Evolutionary conservation across 2,888 invertebrate species (phyloP).

Genomic region (Zhuqinia jingwanae): DNA sequence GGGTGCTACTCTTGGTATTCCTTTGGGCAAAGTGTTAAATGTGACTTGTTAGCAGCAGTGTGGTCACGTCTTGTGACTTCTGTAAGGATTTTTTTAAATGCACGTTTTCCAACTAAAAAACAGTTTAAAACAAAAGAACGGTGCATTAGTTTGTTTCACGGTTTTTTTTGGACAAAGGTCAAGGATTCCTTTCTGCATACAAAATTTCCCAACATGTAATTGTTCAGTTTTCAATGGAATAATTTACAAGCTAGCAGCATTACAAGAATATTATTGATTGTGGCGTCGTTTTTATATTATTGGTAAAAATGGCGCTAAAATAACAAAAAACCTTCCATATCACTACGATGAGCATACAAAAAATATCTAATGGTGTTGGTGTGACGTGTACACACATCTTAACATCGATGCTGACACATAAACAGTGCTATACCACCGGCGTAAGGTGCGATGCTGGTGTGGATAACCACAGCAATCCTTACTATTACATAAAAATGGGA

Average conservation of each 20-base stretch:
- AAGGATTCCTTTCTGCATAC: not conserved
- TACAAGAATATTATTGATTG: not conserved
- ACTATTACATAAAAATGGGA: slow-evolving; percentile 37
- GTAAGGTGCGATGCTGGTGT: not conserved
- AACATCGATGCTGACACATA: too few relatives aligned
- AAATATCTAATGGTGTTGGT: too few relatives aligned
- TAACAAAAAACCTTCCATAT: not conserved
- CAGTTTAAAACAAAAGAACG: too few relatives aligned
- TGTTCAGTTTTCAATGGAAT: slow-evolving; percentile 7
- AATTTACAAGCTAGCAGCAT: not conserved
- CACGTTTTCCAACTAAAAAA: too few relatives aligned
- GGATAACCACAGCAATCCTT: not conserved
- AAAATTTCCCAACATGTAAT: slow-evolving; percentile 23
- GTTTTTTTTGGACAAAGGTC: slow-evolving; percentile 29
- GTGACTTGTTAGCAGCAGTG: too few relatives aligned
- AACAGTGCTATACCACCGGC: too few relatives aligned
- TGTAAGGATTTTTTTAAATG: too few relatives aligned
- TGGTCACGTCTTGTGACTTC: too few relatives aligned
- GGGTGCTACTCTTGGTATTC: too few relatives aligned
- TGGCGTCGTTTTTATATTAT: not conserved
- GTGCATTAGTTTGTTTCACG: not conserved
- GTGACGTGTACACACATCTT: not conserved
- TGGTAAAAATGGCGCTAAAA: not conserved
- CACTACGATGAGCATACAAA: not conserved
- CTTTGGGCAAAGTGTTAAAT: too few relatives aligned